Conservation (phyloP, 2,888 invertebrate species). For the Drosophila neotestacea region DNA sequence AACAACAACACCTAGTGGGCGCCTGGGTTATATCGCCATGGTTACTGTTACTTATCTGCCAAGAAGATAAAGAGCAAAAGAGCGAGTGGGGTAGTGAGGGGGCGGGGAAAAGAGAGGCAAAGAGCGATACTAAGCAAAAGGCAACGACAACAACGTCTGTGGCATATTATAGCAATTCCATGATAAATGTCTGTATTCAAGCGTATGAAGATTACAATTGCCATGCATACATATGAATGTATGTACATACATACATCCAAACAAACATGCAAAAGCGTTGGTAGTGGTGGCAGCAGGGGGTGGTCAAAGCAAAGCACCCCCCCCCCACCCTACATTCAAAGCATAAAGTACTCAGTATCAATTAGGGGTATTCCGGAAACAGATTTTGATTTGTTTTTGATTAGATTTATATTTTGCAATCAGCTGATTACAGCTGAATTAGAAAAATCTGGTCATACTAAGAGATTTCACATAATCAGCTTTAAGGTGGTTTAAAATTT, state of each 20-base stretch:
- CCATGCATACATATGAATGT: not conserved
- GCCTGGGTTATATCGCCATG: slow-evolving; percentile 41
- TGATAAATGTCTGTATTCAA: slow-evolving; percentile 5
- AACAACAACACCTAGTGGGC: slow-evolving; percentile 29
- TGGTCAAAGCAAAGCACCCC: too few relatives aligned
- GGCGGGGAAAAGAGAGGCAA: not conserved
- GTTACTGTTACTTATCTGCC: slow-evolving; percentile 53
- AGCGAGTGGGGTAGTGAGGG: not conserved
- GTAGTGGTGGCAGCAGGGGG: too few relatives aligned
- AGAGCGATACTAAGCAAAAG: not conserved
- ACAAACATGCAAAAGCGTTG: too few relatives aligned
- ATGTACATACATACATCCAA: not conserved
- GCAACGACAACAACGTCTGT: not conserved
- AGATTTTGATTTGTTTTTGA: too few relatives aligned
- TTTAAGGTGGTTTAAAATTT: too few relatives aligned
- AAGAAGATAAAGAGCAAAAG: slow-evolving; percentile 5
- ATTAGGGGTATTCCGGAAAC: too few relatives aligned
- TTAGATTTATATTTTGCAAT: too few relatives aligned
- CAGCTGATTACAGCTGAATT: too few relatives aligned
- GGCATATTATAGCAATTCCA: slow-evolving; percentile 19
- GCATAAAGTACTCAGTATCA: too few relatives aligned
- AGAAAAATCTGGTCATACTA: too few relatives aligned
- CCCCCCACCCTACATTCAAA: too few relatives aligned
- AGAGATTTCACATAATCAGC: too few relatives aligned
- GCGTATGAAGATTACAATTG: slow-evolving; percentile 5